Evolutionary conservation across 2,888 invertebrate species (phyloP).

Genomic region (Hermodice carunculata): DNA sequence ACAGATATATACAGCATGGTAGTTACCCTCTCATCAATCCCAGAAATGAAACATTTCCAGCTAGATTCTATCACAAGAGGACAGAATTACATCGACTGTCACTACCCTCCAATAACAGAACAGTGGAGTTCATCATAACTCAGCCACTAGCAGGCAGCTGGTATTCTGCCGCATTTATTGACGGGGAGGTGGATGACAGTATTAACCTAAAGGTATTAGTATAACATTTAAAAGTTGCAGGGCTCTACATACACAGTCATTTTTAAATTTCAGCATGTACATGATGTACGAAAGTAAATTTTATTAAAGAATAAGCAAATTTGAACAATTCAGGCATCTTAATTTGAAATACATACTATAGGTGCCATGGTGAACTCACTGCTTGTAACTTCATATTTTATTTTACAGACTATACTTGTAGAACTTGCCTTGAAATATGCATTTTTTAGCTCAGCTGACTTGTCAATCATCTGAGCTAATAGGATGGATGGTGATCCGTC

Average conservation of each 20-base stretch:
- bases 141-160: constrained; percentile 67
- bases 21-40: constrained; percentile 87
- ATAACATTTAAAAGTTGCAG: not conserved
- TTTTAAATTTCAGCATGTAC: too few relatives aligned
- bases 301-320: too few relatives aligned
- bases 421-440: too few relatives aligned
- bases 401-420: too few relatives aligned
- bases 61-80: constrained; percentile 69
- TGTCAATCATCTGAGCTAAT: too few relatives aligned
- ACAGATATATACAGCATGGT: constrained; percentile 82
- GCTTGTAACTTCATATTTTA: too few relatives aligned
- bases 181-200: constrained; percentile 4
- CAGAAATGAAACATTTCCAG: constrained; percentile 83
- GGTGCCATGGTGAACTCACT: too few relatives aligned
- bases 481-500: too few relatives aligned
- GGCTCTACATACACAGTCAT: too few relatives aligned
- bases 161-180: constrained; percentile 71
- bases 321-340: not conserved
- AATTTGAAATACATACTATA: not conserved
- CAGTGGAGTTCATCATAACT: constrained; percentile 55
- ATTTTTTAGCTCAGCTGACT: too few relatives aligned
- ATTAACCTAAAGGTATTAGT: constrained; percentile 17
- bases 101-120: constrained; percentile 78
- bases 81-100: constrained; percentile 53
- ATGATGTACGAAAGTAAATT: too few relatives aligned